Evolutionary conservation across 2,888 invertebrate genomes (phyloP), one percentile per base, ranked within the genome.

Genomic region (Julus scandinavius): DNA sequence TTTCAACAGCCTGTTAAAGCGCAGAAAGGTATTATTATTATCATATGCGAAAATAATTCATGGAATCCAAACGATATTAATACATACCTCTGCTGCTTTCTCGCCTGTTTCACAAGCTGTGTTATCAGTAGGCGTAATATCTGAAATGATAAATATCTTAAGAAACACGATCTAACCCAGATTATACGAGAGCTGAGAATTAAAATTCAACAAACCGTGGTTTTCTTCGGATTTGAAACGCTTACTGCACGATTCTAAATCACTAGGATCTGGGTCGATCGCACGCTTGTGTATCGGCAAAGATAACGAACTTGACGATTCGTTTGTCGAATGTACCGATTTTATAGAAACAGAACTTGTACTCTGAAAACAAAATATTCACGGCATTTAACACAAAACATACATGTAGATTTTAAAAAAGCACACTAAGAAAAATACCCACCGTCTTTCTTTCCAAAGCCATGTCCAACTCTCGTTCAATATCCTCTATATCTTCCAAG

Each of bases 401-500:
- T 50, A 11, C 13, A 50, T 50, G 50, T 13, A 50, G 13, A 1
- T 29, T 29, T 1, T 50, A 50, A 9, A 2, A 50, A 50, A 9
- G 50, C 13, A 13, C 1, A 7, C 9, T 50, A 13, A 50, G 9
- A 50, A 50, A 50, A 84, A 7, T 2, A 17, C 50, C 15, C n/a
- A 87, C 87, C 50, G 17, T 38, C 54, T 90, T 89, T 45, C 88
- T 87, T 88, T 90, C 89, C 3, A 90, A 84, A 41, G 90, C 90
- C 58, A 87, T 87, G 88, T 89, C 89, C n/a, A 90, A 87, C 83
- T 87, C 89, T 50, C 87, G 85, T 41, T 90, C 90, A 13, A 90
- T 90, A 85, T 90, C 89, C 86, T 90, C 90, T 20, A 90, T 88
- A 88, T 89, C 89, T 20, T 63, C 88, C n/a, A 85, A 41, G 50